These are phyloP conservation scores for Hypomecis atomaria DNA, from an alignment of 2,888 invertebrate species.

Conservation along the genomic window DNA sequence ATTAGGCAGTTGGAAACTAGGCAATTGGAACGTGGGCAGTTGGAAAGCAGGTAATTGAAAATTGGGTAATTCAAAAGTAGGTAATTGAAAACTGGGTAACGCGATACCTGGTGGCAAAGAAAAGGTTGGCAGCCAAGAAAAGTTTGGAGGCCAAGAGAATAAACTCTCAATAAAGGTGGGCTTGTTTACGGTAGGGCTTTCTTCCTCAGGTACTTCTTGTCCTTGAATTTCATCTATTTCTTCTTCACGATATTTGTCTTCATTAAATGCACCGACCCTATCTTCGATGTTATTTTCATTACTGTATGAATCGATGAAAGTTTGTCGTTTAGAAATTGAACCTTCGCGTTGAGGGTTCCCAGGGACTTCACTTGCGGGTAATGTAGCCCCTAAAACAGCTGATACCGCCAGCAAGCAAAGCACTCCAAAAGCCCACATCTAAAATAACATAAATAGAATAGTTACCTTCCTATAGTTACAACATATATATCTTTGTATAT, in stretches of 20 bases:
- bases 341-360: not conserved
- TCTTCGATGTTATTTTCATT: slow-evolving; percentile 10
- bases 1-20: slow-evolving; percentile 16
- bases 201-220: slow-evolving; percentile 23
- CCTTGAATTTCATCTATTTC: slow-evolving; percentile 11
- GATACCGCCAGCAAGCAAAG: slow-evolving; percentile 53
- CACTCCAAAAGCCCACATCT: slow-evolving; percentile 56
- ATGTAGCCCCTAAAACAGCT: slow-evolving; percentile 52
- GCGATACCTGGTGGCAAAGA: not conserved
- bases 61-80: no score
- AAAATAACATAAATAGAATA: slow-evolving; percentile 36
- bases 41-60: not conserved
- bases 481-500: not conserved
- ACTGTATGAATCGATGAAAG: not conserved
- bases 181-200: slow-evolving; percentile 24
- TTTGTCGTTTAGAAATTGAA: slow-evolving; percentile 28
- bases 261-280: slow-evolving; percentile 15
- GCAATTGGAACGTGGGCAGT: slow-evolving; percentile 6
- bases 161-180: slow-evolving; percentile 13
- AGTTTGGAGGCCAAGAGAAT: slow-evolving; percentile 17
- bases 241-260: slow-evolving; percentile 11
- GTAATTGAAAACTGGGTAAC: not conserved
- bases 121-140: slow-evolving; percentile 10
- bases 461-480: not conserved
- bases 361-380: not conserved